Conservation (phyloP, 1,140 invertebrate genomes). For the Drosophila sturtevanti region DNA sequence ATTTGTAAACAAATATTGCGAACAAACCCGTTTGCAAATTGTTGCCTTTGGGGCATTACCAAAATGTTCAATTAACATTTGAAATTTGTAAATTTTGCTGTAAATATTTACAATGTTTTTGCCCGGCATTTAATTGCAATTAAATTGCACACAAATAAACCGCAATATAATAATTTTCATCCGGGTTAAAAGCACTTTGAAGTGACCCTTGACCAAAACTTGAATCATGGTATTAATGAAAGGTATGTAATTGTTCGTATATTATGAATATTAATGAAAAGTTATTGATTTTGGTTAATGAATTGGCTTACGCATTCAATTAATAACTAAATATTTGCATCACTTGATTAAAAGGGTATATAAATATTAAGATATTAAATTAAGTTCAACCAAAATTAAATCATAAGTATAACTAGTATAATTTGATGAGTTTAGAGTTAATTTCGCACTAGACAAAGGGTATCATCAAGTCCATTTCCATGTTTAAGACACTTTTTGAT, state of each 20-base stretch:
- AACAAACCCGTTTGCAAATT: background rate
- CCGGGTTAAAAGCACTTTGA: background rate
- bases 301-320: background rate
- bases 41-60: background rate
- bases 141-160: slow-evolving; percentile 2
- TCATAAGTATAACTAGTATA: too few relatives aligned
- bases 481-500: too few relatives aligned
- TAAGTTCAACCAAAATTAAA: too few relatives aligned
- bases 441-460: too few relatives aligned
- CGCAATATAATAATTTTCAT: slow-evolving; percentile 3
- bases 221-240: background rate
- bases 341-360: background rate
- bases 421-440: too few relatives aligned
- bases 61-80: slow-evolving; percentile 14
- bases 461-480: too few relatives aligned
- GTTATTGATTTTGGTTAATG: slow-evolving; percentile 1
- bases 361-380: background rate
- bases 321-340: background rate
- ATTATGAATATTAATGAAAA: background rate
- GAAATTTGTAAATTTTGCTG: slow-evolving; percentile 10
- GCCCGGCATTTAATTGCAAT: slow-evolving; percentile 1
- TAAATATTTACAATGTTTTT: slow-evolving; percentile 36
- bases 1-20: slow-evolving; percentile 26
- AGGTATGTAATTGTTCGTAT: background rate
- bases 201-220: background rate